Evolutionary conservation across 2,888 invertebrate genomes (phyloP), one percentile per base, ranked within the genome.

Genomic region (Thysanoteuthis rhombus): DNA sequence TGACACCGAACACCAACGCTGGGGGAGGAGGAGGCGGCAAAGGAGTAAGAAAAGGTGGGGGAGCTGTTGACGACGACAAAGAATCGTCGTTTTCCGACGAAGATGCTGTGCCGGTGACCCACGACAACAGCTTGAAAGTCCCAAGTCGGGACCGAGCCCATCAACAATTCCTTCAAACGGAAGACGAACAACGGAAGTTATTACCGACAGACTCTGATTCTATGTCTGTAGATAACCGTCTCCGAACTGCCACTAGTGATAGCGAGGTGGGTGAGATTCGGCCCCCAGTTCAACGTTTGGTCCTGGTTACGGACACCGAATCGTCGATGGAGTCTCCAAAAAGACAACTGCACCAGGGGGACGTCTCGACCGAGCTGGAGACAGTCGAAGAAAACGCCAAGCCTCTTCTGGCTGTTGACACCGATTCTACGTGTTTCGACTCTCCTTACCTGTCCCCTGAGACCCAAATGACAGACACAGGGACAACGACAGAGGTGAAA

Each of bases 141-240:
- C 89, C 89, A 12, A 40, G 36, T 92, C 58, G 38, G 45, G 89
- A 40, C 75, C 42, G 32, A 45, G n/a, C 40, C 38, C 75, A 45
- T 36, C 45, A 19, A n/a, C 42, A 32, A 8, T 91, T 45, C 1
- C 25, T 91, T 4, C 91, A 91, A 28, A 92, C 92, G 8, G 93
- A 94, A 45, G 95, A 95, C 75, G 95, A 96, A 94, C 95, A 94
- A 92, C 94, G 95, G 28, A 95, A 95, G 38, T 94, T 96, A 28
- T 94, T 96, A 39, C 94, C 94, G 19, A 95, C 95, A 12, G 95
- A 95, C 92, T 95, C 95, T 0, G 95, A 95, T 93, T 95, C 95
- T 16, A n/a, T 93, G 47, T 90, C 93, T 52, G 39, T 45, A 89
- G 93, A 90, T 58, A 94, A 42, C 90, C 93, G 92, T 89, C 93